Base-by-base conservation (phyloP, 1,140 invertebrate species). In the Trachymyrmex septentrionalis region DNA sequence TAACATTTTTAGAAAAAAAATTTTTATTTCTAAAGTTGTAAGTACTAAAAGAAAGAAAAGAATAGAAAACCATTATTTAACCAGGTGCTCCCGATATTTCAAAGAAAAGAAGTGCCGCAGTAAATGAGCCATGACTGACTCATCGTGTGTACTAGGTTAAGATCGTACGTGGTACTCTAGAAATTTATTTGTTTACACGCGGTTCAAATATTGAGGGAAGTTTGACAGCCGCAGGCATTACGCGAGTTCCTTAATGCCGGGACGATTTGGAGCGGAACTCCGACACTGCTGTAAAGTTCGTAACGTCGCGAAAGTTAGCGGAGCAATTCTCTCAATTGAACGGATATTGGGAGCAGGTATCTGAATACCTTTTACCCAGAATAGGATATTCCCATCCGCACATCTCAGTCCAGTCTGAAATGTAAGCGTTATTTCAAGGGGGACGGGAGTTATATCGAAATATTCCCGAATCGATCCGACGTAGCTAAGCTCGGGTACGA, bases 261-360 rank as follows among this genome's bases (percentile, higher is more conserved):
- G 27, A 57, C 55, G 67, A 73, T 64, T 16, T 57, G 63, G 80
- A 34, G 27, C 69, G 63, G 69, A 75, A 75, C 80, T 55, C 69
- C 3, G 38, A 75, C 69, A 84, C 14, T 24, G 38, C 53, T 16
- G 38, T 50, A 84, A 84, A 84, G 80, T 84, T 84, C 80, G 67
- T 61, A 55, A 75, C 69, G 24, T 73, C 55, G 80, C 61, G 80
- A 69, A 67, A 87, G 80, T 48, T 76, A 61, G 61, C 27, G 30
- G 19, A 55, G 64, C 64, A 78, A 86, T 86, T 87, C 75, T 67
- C 64, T 78, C 82, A 30, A 78, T 86, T 55, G 86, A 72, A 48
- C 50, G 78, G 21, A 50, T 67, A 85, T 85, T 9, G 80, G n/a
- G 86, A 87, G 44, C 44, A 27, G 44, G 27, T n/a, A n/a, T 30